Evolutionary conservation across 2,888 invertebrate genomes (phyloP).

Genomic region (Buathra laborator): DNA sequence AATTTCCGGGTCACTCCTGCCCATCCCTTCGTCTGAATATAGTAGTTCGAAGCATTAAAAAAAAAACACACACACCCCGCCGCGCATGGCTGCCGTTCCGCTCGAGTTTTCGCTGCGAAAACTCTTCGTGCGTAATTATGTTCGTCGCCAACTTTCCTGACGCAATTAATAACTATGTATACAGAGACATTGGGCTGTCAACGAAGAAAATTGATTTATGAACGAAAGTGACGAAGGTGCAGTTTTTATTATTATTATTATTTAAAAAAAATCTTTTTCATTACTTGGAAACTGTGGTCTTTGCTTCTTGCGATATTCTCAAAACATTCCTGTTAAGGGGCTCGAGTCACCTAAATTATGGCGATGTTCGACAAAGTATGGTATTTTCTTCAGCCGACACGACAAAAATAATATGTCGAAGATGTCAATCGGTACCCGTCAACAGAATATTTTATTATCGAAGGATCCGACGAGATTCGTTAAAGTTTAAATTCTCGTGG

Average conservation of each 20-base stretch:
- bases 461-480: constrained; percentile 20
- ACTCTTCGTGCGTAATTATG: constrained; percentile 23
- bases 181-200: neutral
- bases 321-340: neutral
- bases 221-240: neutral
- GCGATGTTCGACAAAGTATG: no score
- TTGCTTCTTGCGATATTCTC: neutral
- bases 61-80: neutral
- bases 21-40: constrained; percentile 21
- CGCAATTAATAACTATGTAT: constrained; percentile 12
- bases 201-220: constrained; percentile 11
- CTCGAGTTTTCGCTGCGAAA: constrained; percentile 6
- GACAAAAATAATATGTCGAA: neutral
- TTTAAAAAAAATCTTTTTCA: neutral
- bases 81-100: constrained; percentile 11
- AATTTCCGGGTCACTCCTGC: constrained; percentile 55
- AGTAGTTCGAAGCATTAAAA: constrained; percentile 25
- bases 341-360: no score
- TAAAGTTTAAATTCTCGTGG: constrained; percentile 38
- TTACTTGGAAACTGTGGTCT: neutral
- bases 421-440: constrained; percentile 29
- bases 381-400: no score
- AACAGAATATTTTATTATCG: neutral
- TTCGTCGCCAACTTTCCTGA: constrained; percentile 41
- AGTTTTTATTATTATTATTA: neutral